phyloP scores from a whole-genome alignment of 2,888 invertebrate species.

The Hirtodrosophila alboralis region DNA sequence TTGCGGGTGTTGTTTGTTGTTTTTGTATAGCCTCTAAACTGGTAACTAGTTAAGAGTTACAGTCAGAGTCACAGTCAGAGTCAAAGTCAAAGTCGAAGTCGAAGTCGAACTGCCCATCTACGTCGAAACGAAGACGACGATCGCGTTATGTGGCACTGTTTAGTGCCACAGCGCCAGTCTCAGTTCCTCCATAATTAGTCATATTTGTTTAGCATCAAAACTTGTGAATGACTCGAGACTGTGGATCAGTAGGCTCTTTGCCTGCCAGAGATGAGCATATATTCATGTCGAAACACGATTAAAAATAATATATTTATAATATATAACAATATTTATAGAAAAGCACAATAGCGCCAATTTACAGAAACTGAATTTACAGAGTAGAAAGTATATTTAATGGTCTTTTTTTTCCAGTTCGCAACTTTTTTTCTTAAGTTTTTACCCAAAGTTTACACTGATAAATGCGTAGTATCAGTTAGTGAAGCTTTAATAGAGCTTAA shows the following conservation, averaged over 20 bases:
- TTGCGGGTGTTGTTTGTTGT: slow-evolving; percentile 81
- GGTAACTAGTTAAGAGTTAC: slow-evolving; percentile 37
- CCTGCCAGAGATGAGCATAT: slow-evolving; percentile 32
- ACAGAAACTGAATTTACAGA: no score
- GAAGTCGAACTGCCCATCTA: slow-evolving; percentile 61
- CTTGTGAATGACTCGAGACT: slow-evolving; percentile 73
- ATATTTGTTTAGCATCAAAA: slow-evolving; percentile 78
- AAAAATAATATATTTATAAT: background rate
- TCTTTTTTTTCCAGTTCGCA: no score
- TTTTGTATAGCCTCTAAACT: slow-evolving; percentile 38
- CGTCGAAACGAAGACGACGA: slow-evolving; percentile 76
- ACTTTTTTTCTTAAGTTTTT: no score
- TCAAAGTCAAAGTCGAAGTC: slow-evolving; percentile 24
- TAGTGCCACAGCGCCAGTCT: slow-evolving; percentile 59
- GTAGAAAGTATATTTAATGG: no score
- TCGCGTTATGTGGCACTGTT: slow-evolving; percentile 78
- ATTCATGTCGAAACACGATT: background rate
- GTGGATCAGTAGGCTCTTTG: slow-evolving; percentile 32
- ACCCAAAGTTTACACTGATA: no score
- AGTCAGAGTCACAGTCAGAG: slow-evolving; percentile 18
- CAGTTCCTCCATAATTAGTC: slow-evolving; percentile 79
- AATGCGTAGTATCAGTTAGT: no score
- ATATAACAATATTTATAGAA: no score
- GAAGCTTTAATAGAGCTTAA: no score
- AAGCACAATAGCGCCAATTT: no score